Evolutionary conservation across 2,113 vertebrate genomes (phyloP).

Genomic region (Coptodon rendalli): DNA sequence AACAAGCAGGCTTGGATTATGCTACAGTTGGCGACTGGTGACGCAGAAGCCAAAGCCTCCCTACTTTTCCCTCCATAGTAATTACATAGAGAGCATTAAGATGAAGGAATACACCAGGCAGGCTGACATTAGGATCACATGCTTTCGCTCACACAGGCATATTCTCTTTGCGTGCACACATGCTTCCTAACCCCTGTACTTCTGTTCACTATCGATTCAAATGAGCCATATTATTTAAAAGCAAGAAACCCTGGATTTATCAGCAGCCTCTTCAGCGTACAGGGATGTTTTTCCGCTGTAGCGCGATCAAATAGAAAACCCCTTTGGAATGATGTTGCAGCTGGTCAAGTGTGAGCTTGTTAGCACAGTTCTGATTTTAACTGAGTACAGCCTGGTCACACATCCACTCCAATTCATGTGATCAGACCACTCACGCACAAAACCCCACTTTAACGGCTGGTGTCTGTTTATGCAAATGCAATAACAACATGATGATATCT

Average conservation of each 20-base stretch:
- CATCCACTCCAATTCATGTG: background rate
- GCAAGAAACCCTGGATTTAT: background rate
- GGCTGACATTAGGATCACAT: background rate
- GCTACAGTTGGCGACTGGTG: conserved; percentile 23
- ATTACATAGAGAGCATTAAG: conserved; percentile 52
- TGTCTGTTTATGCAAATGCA: conserved; percentile 51
- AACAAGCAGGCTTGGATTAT: conserved; percentile 62
- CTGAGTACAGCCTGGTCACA: background rate
- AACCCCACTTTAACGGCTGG: background rate
- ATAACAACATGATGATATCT: conserved; percentile 40
- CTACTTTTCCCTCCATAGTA: background rate
- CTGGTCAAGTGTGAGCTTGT: background rate
- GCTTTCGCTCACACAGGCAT: background rate
- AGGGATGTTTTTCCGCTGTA: background rate
- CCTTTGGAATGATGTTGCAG: background rate
- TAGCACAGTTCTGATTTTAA: background rate
- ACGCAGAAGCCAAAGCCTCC: conserved; percentile 45
- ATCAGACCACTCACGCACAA: background rate
- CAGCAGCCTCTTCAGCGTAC: background rate
- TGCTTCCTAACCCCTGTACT: background rate
- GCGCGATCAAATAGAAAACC: background rate
- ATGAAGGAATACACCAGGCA: conserved; percentile 28
- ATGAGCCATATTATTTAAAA: background rate
- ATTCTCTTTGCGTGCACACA: background rate
- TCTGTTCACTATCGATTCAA: background rate